These are phyloP conservation scores for Chaunax sp. DNA, from an alignment of 2,797 vertebrate species.

Conservation along the genomic window DNA sequence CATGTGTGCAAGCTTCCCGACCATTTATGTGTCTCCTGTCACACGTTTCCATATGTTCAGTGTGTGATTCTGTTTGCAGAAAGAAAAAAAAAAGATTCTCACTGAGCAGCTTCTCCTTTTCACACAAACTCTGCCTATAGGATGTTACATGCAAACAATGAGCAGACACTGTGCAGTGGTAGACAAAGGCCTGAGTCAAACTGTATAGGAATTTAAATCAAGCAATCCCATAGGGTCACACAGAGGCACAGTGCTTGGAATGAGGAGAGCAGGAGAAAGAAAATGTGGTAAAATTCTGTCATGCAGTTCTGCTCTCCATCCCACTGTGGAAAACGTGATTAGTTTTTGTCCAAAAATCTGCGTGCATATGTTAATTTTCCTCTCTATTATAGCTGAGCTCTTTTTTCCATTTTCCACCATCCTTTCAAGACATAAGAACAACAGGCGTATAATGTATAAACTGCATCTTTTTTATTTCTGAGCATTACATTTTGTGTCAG, in stretches of 20 bases:
- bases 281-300: conserved; percentile 65
- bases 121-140: conserved; percentile 17
- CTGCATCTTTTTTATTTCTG: conserved; percentile 39
- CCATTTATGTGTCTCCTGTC: conserved; percentile 70
- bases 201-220: conserved; percentile 67
- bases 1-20: conserved; percentile 29
- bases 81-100: conserved; percentile 4
- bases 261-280: conserved; percentile 26
- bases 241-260: conserved; percentile 48
- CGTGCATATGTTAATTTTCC: conserved; percentile 66
- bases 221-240: conserved; percentile 62
- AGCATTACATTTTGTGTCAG: not conserved
- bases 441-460: conserved; percentile 49
- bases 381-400: conserved; percentile 69
- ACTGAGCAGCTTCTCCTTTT: conserved; percentile 29
- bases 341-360: conserved; percentile 77
- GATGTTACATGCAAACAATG: conserved; percentile 43
- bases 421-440: conserved; percentile 58
- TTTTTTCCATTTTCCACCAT: conserved; percentile 51
- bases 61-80: conserved; percentile 40
- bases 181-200: conserved; percentile 57
- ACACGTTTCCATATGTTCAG: conserved; percentile 71
- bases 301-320: conserved; percentile 68
- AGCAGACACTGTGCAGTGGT: conserved; percentile 45
- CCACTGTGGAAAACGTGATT: conserved; percentile 82